phyloP scores from a whole-genome alignment of 2,797 vertebrate genomes.

The Gorsachius magnificus region DNA sequence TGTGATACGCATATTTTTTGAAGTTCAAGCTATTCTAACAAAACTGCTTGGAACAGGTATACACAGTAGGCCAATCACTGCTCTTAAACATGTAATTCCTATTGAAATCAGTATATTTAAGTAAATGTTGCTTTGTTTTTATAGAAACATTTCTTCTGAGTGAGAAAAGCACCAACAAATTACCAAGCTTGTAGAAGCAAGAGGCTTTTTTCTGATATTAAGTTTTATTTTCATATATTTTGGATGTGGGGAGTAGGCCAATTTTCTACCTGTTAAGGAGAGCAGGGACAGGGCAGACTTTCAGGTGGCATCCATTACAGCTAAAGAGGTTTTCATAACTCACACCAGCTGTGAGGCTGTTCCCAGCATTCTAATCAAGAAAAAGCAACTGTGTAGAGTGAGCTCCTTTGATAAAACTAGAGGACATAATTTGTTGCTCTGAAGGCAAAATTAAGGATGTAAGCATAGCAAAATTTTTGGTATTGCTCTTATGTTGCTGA shows the following conservation, averaged over 20 bases:
- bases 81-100: neutral
- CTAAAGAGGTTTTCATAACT: neutral
- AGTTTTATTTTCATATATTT: neutral
- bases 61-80: neutral
- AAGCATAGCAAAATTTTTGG: neutral
- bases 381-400: neutral
- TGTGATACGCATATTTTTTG: neutral
- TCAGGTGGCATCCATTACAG: neutral
- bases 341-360: neutral
- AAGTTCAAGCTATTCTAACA: neutral
- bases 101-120: neutral
- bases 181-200: neutral
- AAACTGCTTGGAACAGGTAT: neutral
- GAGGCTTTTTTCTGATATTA: neutral
- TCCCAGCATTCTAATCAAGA: neutral
- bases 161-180: neutral
- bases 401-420: neutral
- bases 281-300: neutral
- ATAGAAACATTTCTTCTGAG: neutral
- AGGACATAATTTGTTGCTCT: neutral
- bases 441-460: neutral
- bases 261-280: neutral
- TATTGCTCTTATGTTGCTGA: neutral
- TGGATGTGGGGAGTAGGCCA: neutral
- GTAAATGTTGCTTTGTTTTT: neutral